A percentile compares a stretch with the other conserved stretches of the same genome.
These are phyloP conservation scores for Drosophila atroscutellata DNA, from an alignment of 2,888 invertebrate species.

Conservation along the genomic window DNA sequence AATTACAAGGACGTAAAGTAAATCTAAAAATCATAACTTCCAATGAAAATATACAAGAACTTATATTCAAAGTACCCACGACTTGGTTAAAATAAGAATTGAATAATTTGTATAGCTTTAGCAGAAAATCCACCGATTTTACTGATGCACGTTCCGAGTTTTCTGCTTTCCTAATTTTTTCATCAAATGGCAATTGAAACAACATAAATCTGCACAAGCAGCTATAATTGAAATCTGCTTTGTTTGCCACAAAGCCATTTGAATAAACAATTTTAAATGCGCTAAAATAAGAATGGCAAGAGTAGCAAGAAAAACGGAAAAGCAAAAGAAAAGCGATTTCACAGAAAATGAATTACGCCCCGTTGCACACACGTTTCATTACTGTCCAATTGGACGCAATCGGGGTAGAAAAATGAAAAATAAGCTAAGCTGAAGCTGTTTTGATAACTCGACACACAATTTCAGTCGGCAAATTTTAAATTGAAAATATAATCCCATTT, in stretches of 20 bases:
- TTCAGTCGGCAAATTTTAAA: conserved; percentile 47
- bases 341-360: conserved; percentile 41
- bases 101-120: background rate
- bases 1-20: background rate
- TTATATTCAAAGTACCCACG: background rate
- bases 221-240: conserved; percentile 36
- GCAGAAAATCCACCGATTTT: background rate
- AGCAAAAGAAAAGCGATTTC: conserved; percentile 38
- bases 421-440: conserved; percentile 8
- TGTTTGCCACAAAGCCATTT: conserved; percentile 45
- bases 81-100: background rate
- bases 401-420: conserved; percentile 21
- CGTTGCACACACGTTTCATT: conserved; percentile 44
- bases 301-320: conserved; percentile 9
- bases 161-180: background rate
- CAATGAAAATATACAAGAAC: background rate
- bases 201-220: conserved; percentile 8
- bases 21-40: background rate
- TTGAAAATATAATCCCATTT: conserved; percentile 62
- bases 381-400: conserved; percentile 15
- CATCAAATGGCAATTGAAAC: conserved; percentile 1
- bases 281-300: conserved; percentile 11
- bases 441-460: conserved; percentile 23
- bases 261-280: conserved; percentile 20
- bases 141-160: background rate